Conservation (phyloP, 2,888 invertebrate genomes). For the Mesoligia furuncula region DNA sequence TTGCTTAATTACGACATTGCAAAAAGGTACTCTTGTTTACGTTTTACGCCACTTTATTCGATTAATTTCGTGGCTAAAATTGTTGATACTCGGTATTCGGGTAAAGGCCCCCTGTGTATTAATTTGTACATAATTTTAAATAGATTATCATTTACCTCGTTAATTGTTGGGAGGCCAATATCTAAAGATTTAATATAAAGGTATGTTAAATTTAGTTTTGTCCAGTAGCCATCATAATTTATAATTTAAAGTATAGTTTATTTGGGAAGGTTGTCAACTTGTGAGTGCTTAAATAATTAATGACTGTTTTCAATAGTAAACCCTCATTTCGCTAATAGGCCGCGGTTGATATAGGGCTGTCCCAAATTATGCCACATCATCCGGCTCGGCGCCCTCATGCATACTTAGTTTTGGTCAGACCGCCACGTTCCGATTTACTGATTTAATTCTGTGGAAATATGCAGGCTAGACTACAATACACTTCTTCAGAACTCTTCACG, state of each 20-base stretch:
- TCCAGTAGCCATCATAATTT: conserved; percentile 10
- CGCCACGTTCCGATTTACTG: conserved; percentile 3
- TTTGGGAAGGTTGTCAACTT: conserved; percentile 29
- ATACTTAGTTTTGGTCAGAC: conserved; percentile 9
- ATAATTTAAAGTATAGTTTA: conserved; percentile 44
- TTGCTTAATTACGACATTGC: conserved; percentile 59
- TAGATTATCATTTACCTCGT: conserved; percentile 45
- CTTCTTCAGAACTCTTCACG: background rate
- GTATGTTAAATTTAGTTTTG: background rate
- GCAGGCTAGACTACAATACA: background rate
- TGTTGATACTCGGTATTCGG: conserved; percentile 40
- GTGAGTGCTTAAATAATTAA: conserved; percentile 51
- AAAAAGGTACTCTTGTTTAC: conserved; percentile 59
- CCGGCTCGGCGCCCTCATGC: background rate
- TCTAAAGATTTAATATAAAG: background rate
- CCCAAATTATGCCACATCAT: conserved; percentile 37
- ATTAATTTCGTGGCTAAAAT: conserved; percentile 57
- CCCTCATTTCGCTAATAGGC: conserved; percentile 47
- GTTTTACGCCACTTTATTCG: conserved; percentile 51
- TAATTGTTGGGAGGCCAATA: conserved; percentile 40
- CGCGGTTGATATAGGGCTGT: conserved; percentile 40
- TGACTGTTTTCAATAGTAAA: conserved; percentile 49
- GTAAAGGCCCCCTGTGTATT: conserved; percentile 28
- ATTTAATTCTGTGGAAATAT: background rate
- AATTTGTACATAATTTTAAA: conserved; percentile 52